Base-by-base conservation (phyloP, 2,888 invertebrate species). In the Aleiodes alternator region DNA sequence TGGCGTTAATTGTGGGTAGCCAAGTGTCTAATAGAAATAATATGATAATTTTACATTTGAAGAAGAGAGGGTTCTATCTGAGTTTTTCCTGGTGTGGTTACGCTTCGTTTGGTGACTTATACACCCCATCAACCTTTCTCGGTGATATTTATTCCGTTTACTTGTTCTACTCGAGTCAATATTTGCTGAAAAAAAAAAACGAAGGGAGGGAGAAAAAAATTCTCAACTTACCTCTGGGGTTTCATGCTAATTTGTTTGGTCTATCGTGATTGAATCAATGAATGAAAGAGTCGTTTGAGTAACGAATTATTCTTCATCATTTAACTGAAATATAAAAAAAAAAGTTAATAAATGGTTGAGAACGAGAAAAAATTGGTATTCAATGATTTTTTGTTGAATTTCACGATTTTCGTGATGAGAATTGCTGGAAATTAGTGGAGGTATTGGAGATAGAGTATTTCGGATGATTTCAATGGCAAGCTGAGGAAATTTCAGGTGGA, bases 1-100 rank as follows among this genome's bases (percentile, higher is more conserved):
- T 79, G 43, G 84, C 84, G 87, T 87, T 87, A 87, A 87, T 87
- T 88, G 87, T 84, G 88, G 87, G 86, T 87, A 87, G 86, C 85
- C 85, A 87, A 80, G 82, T 85, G 85, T 86, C 85, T 87, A 87
- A 88, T 88, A 86, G 88, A 85, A 86, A 87, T 88, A 88, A 88
- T 88, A 88, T 87, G 88, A 85, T 88, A 88, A 88, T 88, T 83
- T 80, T 55, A 6, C 55, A 43, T 14, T 14, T 12, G 16, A 61
- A 7, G 70, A 66, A 50, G 34, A 69, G 57, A 75, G 64, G 59
- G 53, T 73, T 77, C 70, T 34, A 34, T 34, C 5, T 4, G 14
- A 64, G 69, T 69, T 72, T 59, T 14, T 23, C 4, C 57, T 34
- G 61, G 57, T 14, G 23, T 43, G n/a, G 34, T 64, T 72, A 69